Conservation (phyloP, 2,113 vertebrate species). For the Marcusenius ussheri region DNA sequence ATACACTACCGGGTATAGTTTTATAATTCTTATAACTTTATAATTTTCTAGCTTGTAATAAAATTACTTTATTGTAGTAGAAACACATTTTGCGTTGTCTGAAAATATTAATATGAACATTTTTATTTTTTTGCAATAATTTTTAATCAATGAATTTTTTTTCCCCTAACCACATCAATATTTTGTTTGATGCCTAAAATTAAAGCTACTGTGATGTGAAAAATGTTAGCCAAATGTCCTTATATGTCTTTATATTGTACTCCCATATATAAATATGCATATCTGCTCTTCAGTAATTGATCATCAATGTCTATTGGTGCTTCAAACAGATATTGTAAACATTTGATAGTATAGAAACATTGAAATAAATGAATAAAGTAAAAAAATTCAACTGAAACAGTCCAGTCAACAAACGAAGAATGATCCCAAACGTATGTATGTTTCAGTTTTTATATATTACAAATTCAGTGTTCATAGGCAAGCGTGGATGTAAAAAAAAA, state of each 20-base stretch:
- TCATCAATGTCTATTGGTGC: not conserved
- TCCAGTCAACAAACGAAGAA: not conserved
- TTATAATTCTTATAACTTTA: not conserved
- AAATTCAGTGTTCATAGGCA: not conserved
- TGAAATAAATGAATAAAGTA: not conserved
- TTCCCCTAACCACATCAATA: not conserved
- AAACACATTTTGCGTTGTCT: not conserved
- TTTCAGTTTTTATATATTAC: not conserved
- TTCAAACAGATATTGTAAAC: not conserved
- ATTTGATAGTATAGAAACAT: not conserved
- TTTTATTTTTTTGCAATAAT: not conserved
- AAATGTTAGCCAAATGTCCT: not conserved
- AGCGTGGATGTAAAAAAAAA: not conserved
- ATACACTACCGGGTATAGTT: not conserved
- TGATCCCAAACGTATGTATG: not conserved
- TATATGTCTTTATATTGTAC: not conserved
- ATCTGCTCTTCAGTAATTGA: not conserved
- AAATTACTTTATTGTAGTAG: not conserved
- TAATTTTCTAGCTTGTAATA: not conserved
- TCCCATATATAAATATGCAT: not conserved
- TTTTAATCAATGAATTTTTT: not conserved
- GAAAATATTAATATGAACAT: not conserved
- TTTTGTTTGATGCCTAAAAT: not conserved
- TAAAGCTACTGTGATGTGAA: not conserved
- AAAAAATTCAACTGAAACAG: not conserved